A percentile compares a stretch with the other conserved stretches of the same genome.
phyloP scores from a whole-genome alignment of 1,140 invertebrate species.

The Plutomurus gul region DNA sequence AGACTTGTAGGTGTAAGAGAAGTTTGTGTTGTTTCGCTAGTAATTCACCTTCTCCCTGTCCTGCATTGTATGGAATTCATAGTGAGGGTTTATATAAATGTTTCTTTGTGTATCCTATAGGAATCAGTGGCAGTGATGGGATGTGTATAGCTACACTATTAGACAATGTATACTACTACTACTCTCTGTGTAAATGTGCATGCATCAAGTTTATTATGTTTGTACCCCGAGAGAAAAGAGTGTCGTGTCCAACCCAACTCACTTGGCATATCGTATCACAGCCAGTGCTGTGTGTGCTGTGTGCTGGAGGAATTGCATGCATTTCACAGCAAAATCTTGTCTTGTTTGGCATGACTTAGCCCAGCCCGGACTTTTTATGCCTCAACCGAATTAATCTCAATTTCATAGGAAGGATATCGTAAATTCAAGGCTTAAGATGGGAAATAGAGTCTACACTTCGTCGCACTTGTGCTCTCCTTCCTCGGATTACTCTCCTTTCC shows the following conservation, averaged over 20 bases:
- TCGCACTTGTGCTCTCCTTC: not conserved
- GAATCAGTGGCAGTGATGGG: too few relatives aligned
- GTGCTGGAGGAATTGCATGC: not conserved
- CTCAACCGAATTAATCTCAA: slow-evolving; percentile 29
- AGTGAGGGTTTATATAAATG: too few relatives aligned
- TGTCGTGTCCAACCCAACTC: not conserved
- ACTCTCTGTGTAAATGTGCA: not conserved
- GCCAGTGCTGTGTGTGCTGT: too few relatives aligned
- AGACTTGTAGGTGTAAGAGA: too few relatives aligned
- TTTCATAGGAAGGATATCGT: slow-evolving; percentile 27
- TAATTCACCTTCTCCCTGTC: too few relatives aligned
- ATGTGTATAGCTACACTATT: too few relatives aligned
- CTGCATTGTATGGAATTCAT: too few relatives aligned
- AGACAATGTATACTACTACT: not conserved
- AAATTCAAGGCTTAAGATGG: slow-evolving; percentile 27
- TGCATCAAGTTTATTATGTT: slow-evolving; percentile 12
- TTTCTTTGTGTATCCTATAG: too few relatives aligned
- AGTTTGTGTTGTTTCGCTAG: too few relatives aligned
- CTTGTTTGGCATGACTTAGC: not conserved
- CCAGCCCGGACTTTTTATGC: slow-evolving; percentile 5
- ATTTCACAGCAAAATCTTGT: slow-evolving; percentile 13
- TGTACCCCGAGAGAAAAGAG: not conserved
- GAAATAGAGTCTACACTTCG: slow-evolving; percentile 15
- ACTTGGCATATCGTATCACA: slow-evolving; percentile 12
- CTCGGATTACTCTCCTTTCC: not conserved